Conservation (phyloP, 2,797 vertebrate species). For the Macrochelys suwanniensis region DNA sequence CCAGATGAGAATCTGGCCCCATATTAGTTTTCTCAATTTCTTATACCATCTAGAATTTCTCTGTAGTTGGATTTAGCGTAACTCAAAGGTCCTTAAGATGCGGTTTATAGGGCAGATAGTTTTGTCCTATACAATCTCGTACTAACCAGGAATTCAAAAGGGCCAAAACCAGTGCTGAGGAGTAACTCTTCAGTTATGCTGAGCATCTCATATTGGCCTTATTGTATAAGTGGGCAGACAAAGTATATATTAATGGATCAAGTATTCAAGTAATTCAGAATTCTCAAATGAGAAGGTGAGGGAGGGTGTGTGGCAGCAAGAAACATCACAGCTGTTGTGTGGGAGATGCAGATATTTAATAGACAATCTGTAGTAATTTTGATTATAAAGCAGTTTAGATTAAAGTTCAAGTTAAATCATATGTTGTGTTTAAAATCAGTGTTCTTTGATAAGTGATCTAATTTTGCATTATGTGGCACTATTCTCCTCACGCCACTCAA, state of each 20-base stretch:
- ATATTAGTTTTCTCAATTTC: rapidly evolving
- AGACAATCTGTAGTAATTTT: not conserved
- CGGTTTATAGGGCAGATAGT: not conserved
- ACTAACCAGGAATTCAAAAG: not conserved
- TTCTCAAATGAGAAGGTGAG: not conserved
- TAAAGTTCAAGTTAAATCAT: not conserved
- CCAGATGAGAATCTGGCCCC: not conserved
- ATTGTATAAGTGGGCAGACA: not conserved
- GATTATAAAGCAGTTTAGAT: not conserved
- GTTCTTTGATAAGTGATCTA: not conserved
- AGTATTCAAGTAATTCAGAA: not conserved
- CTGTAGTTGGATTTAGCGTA: not conserved
- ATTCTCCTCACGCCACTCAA: not conserved
- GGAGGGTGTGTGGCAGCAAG: not conserved
- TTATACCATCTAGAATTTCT: not conserved
- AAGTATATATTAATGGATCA: not conserved
- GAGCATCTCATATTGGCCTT: not conserved
- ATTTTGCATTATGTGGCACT: not conserved
- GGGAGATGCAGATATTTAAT: not conserved
- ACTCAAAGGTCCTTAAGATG: not conserved
- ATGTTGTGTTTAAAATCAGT: not conserved
- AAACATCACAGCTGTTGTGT: not conserved
- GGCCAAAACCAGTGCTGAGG: not conserved
- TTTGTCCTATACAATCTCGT: not conserved
- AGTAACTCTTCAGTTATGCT: not conserved